phyloP scores from a whole-genome alignment of 1,140 invertebrate species.

The Nasonia longicornis region DNA sequence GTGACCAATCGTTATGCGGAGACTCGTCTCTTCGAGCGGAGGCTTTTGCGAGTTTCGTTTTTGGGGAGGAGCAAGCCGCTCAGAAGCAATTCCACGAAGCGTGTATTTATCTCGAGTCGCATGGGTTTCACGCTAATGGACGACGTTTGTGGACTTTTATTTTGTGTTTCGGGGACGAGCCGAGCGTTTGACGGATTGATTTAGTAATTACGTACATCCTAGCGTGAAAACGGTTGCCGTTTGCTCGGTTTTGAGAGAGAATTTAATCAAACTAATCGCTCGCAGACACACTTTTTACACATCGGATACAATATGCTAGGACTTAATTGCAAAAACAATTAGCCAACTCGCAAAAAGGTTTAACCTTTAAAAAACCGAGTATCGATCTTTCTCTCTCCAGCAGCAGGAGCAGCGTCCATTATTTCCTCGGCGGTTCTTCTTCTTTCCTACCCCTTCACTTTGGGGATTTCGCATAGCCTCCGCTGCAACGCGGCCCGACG shows the following conservation, averaged over 20 bases:
- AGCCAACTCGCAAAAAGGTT: not conserved
- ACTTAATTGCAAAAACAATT: not conserved
- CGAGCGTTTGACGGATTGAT: conserved; percentile 10
- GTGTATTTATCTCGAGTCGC: conserved; percentile 8
- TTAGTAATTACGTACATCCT: not conserved
- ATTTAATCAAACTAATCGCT: too few species aligned
- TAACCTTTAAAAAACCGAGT: not conserved
- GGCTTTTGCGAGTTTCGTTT: not conserved
- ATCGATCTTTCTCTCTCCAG: not conserved
- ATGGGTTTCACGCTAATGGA: conserved; percentile 15
- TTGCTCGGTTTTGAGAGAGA: not conserved
- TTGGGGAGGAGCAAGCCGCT: not conserved
- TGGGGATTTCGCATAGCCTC: not conserved
- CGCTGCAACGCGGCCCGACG: not conserved
- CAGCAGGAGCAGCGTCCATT: not conserved
- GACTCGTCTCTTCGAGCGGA: not conserved
- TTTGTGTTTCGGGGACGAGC: not conserved
- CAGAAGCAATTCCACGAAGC: not conserved
- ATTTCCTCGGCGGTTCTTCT: not conserved
- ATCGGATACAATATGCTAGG: not conserved
- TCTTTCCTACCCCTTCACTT: conserved; percentile 1
- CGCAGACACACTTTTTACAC: too few species aligned
- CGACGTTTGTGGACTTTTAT: not conserved
- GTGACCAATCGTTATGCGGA: conserved; percentile 7
- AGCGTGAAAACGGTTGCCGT: too few species aligned